A percentile compares a stretch with the other conserved stretches of the same genome.
These are phyloP conservation scores for Sarcophilus harrisii DNA, from an alignment of 2,797 vertebrate species.

Conservation along the genomic window DNA sequence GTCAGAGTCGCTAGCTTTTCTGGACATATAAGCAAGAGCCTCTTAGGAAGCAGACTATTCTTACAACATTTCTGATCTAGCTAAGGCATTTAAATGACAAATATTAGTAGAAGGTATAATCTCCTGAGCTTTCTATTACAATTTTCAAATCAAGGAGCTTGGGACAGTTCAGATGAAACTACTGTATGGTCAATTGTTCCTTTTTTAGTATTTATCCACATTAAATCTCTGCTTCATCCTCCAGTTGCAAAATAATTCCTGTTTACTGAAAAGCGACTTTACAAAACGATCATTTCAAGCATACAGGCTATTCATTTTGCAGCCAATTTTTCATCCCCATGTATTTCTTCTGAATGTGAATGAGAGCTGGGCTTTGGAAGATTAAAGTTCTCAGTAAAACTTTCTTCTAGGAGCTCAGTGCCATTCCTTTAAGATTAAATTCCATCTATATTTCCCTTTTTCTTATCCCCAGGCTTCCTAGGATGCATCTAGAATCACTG, in stretches of 20 bases:
- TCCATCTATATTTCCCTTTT: constrained; percentile 39
- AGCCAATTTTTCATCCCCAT: constrained; percentile 42
- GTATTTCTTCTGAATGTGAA: constrained; percentile 59
- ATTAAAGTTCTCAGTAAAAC: constrained; percentile 49
- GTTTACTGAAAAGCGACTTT: constrained; percentile 48
- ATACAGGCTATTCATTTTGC: constrained; percentile 34
- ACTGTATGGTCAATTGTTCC: not conserved
- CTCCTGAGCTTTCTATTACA: constrained; percentile 25
- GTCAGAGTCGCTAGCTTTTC: constrained; percentile 21
- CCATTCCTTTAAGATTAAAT: constrained; percentile 13
- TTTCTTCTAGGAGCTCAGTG: constrained; percentile 24
- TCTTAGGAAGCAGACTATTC: not conserved
- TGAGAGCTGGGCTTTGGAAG: constrained; percentile 51
- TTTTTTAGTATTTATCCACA: constrained; percentile 41
- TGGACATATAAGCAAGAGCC: constrained; percentile 35
- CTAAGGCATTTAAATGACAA: constrained; percentile 16
- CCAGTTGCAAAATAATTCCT: constrained; percentile 58
- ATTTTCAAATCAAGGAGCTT: constrained; percentile 57
- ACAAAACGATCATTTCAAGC: not conserved
- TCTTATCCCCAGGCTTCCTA: not conserved
- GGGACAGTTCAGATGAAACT: constrained; percentile 24
- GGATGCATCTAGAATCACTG: not conserved
- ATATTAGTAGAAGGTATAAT: constrained; percentile 46
- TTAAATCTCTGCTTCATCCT: constrained; percentile 41
- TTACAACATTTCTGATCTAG: constrained; percentile 28